These are phyloP conservation scores for Abscondita cerata DNA, from an alignment of 2,888 invertebrate genomes.

Conservation along the genomic window DNA sequence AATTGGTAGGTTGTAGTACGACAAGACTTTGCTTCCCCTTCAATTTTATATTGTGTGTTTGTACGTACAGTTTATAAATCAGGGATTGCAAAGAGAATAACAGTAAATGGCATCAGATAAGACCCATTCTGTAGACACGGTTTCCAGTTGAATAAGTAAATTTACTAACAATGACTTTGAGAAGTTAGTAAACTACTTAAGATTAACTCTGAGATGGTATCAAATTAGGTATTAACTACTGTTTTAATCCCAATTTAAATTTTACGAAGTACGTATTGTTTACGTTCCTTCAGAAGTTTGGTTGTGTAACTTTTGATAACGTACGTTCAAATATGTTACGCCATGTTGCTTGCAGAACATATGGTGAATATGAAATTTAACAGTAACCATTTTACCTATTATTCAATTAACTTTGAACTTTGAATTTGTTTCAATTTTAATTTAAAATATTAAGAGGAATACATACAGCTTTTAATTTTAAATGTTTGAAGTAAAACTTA, in stretches of 20 bases:
- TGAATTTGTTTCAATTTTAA: no score
- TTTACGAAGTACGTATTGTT: slow-evolving; percentile 8
- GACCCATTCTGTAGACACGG: slow-evolving; percentile 9
- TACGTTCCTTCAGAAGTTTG: background rate
- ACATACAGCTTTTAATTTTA: no score
- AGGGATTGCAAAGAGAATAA: slow-evolving; percentile 11
- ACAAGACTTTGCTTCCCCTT: background rate
- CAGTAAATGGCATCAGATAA: slow-evolving; percentile 18
- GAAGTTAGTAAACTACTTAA: slow-evolving; percentile 31
- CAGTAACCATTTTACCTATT: no score
- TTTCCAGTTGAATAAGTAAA: slow-evolving; percentile 30
- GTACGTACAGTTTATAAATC: slow-evolving; percentile 7
- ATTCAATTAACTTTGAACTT: no score
- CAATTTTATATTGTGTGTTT: background rate
- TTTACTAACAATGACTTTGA: slow-evolving; percentile 29
- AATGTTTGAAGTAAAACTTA: no score
- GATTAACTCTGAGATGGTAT: slow-evolving; percentile 32
- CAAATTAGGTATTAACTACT: slow-evolving; percentile 34
- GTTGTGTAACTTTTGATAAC: background rate
- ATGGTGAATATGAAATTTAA: no score
- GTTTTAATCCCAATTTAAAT: slow-evolving; percentile 33
- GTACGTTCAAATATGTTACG: no score
- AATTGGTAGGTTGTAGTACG: no score
- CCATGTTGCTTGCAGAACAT: no score
- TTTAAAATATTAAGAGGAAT: no score